phyloP scores from a whole-genome alignment of 2,797 vertebrate species.

The Chiloscyllium punctatum region DNA sequence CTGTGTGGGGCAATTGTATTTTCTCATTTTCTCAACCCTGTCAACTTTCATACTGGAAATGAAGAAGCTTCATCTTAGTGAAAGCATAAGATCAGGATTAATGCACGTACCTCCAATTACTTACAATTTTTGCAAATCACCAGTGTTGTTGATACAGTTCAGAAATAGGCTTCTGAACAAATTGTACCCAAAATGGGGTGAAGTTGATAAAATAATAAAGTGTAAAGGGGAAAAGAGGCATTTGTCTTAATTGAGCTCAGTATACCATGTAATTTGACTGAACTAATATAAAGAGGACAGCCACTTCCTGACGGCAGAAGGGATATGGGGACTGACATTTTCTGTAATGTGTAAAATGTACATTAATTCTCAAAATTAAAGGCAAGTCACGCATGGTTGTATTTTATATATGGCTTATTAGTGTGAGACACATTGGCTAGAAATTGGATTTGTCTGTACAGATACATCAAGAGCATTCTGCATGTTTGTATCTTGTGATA shows the following conservation, averaged over 20 bases:
- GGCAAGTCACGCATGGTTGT: background rate
- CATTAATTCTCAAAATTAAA: constrained; percentile 7
- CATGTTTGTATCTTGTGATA: constrained; percentile 23
- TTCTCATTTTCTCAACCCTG: background rate
- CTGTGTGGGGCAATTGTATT: no score
- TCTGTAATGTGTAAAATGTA: background rate
- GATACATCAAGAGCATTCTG: background rate
- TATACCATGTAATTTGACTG: background rate
- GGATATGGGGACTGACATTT: background rate
- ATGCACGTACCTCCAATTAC: no score
- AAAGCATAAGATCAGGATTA: background rate
- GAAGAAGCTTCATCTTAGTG: background rate
- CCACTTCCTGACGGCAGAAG: background rate
- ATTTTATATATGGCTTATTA: constrained; percentile 25
- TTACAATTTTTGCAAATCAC: background rate
- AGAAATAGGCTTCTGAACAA: background rate
- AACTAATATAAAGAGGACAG: background rate
- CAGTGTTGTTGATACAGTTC: background rate
- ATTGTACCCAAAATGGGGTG: background rate
- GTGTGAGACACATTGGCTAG: background rate
- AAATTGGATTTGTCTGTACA: constrained; percentile 20
- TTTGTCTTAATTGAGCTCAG: background rate
- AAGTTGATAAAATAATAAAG: background rate
- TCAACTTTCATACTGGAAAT: background rate
- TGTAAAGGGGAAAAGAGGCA: background rate